Conservation (phyloP, 1,140 invertebrate species). For the Ostrea edulis region DNA sequence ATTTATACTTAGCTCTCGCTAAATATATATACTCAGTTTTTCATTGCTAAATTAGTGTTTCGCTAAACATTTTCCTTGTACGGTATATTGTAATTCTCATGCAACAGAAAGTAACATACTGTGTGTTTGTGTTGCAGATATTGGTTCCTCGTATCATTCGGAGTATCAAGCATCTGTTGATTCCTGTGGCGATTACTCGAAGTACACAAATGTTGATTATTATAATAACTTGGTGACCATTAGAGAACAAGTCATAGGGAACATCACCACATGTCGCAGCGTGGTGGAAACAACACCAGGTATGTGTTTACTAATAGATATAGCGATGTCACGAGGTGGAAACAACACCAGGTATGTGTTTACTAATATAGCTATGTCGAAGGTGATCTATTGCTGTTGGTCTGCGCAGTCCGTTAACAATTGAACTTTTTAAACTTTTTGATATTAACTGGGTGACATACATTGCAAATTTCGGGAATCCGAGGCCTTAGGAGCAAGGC, state of each 20-base stretch:
- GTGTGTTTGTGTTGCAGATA: background rate
- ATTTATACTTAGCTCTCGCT: too few species aligned
- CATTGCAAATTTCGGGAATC: too few species aligned
- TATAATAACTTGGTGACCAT: conserved; percentile 1
- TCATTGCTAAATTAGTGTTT: too few species aligned
- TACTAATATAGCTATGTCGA: background rate
- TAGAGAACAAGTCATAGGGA: background rate
- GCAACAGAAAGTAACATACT: too few species aligned
- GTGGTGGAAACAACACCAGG: background rate
- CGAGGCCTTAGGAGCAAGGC: too few species aligned
- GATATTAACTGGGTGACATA: too few species aligned
- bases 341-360: background rate
- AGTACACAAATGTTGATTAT: background rate
- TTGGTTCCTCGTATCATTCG: background rate
- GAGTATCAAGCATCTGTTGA: conserved; percentile 3
- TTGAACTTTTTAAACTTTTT: background rate
- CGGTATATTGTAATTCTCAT: background rate
- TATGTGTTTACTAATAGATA: background rate
- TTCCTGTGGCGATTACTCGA: conserved; percentile 2
- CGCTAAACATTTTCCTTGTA: too few species aligned
- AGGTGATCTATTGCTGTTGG: too few species aligned
- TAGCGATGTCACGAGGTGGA: background rate
- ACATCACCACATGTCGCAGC: background rate
- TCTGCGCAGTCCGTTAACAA: too few species aligned
- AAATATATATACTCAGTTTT: too few species aligned